Base-by-base conservation (phyloP, 2,888 invertebrate species). In the Diogma glabrata region DNA sequence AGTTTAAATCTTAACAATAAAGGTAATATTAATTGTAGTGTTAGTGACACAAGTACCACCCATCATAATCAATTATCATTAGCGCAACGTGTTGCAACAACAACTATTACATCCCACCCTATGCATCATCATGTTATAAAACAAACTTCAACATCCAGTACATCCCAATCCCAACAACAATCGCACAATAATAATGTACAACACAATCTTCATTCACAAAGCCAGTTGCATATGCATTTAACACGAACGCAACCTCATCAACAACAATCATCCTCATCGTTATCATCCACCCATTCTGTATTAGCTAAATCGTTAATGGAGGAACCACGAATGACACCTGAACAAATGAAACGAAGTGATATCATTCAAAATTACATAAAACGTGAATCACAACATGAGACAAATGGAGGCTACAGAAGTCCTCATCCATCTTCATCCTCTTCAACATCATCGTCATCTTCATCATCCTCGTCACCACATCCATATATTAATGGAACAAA, bases 281-380 rank as follows among this genome's bases (percentile, higher is more conserved):
- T 90, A 51, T 88, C 88, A 58, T 87, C 87, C 63, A 89, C 88
- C 53, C 90, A 90, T 72, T 90, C 89, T 33, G 92, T 90, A 61
- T 73, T 93, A 57, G 91, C 92, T 58, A 87, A 87, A 66, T 87
- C 89, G 53, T 72, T 93, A 57, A 90, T 90, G 85, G 91, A 89
- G 64, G 89, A 89, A n/a, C 91, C 92, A 7, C 78, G 89, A 60
- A 90, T 91, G 88, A 91, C 89, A 40, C 87, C 90, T 49, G 92
- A 92, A 70, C 90, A 91, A 73, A 78, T 89, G 71, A 90, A 91
- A 69, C 83, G 90, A 63, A 88, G 89, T 28, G 92, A 93, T 70
- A 85, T 91, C 63, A 89, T 93, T 65, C 91, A 91, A 71, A 89
- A 86, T 67, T 89, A 88, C 70, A 88, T 93, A 68, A 88, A 91